These are phyloP conservation scores for Peromyscus attwateri DNA, from an alignment of 2,797 vertebrate species.

Conservation along the genomic window DNA sequence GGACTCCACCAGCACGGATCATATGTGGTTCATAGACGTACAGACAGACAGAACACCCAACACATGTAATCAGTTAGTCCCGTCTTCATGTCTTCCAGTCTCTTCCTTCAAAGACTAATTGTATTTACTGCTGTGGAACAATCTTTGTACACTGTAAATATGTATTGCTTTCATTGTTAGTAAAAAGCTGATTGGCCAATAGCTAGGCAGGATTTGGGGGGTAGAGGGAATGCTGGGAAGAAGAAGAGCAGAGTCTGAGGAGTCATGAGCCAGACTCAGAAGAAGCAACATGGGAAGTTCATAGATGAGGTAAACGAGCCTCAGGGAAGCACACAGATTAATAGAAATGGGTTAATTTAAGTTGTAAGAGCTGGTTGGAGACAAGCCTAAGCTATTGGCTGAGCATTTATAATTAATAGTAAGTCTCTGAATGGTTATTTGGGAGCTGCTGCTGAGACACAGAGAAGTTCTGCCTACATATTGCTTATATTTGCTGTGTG, in stretches of 20 bases:
- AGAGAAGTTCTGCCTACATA: neutral
- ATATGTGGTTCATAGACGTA: neutral
- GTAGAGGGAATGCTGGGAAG: neutral
- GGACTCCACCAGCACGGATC: neutral
- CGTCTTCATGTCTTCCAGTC: neutral
- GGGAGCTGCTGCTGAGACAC: neutral
- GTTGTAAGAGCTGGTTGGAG: neutral
- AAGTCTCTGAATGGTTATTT: neutral
- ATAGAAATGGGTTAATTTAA: neutral
- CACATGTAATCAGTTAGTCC: neutral
- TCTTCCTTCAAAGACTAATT: neutral
- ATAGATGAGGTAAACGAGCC: neutral
- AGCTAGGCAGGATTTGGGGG: neutral
- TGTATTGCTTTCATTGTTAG: neutral
- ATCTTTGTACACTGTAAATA: neutral
- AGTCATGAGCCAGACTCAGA: neutral
- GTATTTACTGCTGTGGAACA: neutral
- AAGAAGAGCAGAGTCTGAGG: neutral
- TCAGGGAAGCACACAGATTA: neutral
- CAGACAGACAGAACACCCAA: neutral
- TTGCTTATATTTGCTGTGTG: neutral
- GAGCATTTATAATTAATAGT: neutral
- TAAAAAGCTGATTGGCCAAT: neutral
- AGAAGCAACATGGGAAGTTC: neutral
- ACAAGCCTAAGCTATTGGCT: neutral